Conservation (phyloP, 2,888 invertebrate species). For the Lucinisca nassula region DNA sequence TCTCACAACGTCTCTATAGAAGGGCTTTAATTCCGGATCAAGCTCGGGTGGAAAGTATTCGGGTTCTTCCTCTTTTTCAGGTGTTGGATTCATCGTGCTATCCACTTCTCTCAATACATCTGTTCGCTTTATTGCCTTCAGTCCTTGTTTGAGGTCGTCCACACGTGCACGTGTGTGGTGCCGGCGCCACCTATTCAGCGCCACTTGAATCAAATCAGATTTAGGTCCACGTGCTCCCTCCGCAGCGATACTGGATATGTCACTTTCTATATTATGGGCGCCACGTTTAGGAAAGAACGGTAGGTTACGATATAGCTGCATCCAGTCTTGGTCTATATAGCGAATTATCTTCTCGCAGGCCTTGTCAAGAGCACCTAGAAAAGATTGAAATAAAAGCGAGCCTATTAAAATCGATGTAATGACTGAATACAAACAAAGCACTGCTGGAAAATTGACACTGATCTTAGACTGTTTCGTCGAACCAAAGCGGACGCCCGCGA, state of each 20-base stretch:
- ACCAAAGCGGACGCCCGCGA: too few relatives aligned
- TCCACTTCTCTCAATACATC: slow-evolving; percentile 77
- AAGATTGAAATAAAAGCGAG: neutral
- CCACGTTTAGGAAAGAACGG: slow-evolving; percentile 84
- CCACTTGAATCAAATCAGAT: slow-evolving; percentile 65
- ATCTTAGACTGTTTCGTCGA: too few relatives aligned
- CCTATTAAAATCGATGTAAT: too few relatives aligned
- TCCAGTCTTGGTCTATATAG: slow-evolving; percentile 82
- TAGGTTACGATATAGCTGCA: slow-evolving; percentile 80
- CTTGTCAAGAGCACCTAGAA: slow-evolving; percentile 81
- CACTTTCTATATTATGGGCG: slow-evolving; percentile 80
- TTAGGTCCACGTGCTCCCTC: slow-evolving; percentile 74
- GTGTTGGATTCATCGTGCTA: slow-evolving; percentile 75
- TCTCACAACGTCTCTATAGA: slow-evolving; percentile 80
- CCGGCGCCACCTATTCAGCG: slow-evolving; percentile 83
- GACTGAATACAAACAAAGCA: too few relatives aligned
- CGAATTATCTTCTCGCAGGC: slow-evolving; percentile 77
- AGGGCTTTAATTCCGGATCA: slow-evolving; percentile 81
- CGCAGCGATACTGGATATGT: slow-evolving; percentile 77
- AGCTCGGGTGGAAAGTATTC: slow-evolving; percentile 77
- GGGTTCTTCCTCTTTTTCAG: slow-evolving; percentile 67
- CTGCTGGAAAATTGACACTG: too few relatives aligned
- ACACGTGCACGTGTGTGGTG: slow-evolving; percentile 83
- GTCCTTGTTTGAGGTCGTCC: slow-evolving; percentile 78
- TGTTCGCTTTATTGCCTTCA: slow-evolving; percentile 74